Base-by-base conservation (phyloP, 2,113 vertebrate species). In the Boleophthalmus pectinirostris region DNA sequence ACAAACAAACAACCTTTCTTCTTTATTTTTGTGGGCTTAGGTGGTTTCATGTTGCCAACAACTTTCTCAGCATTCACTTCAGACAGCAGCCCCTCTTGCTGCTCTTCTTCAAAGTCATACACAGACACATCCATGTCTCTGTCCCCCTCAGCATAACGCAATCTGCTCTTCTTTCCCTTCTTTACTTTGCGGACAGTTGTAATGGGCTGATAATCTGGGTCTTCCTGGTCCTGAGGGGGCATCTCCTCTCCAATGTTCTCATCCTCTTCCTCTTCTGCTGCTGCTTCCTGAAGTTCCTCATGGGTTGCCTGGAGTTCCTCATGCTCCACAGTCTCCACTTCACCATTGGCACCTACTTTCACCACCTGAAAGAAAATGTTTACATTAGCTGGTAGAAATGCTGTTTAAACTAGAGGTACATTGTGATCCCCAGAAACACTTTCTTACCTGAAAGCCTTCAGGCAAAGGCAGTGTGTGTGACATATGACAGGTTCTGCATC, bases 21-120 rank as follows among this genome's bases (percentile, higher is more conserved):
- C 91, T 99, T 99, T 83, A 99, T 99, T 94, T 99, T 99, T 67
- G 97, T 99, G 87, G 98, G 98, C 85, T 99, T 99, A 11, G 97
- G 97, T 23, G 97, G 98, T 76, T 99, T 99, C 96, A 98, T 99
- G 89, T 98, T 99, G 86, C 98, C 97, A 79, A 99, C 97, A 82
- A 99, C 98, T 85, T 99, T 99, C 90, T 99, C 98, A 43, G 97
- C 97, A 85, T 99, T 99, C 79, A 99, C 98, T 73, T 99, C 98
- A 0, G 97, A 98, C 53, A 99, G 91, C 14, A 98, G 88, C n/a
- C 98, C 98, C 79, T 99, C 98, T 87, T 99, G 98, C 69, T 99
- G 98, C 73, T 99, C 98, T 86, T 99, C 98, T 85, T 99, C 97
- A 84, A 99, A 99, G 82, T 99, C 98, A 1, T 99, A 99, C 47